Evolutionary conservation across 2,888 invertebrate species (phyloP).

Genomic region (Scrobipalpa costella): DNA sequence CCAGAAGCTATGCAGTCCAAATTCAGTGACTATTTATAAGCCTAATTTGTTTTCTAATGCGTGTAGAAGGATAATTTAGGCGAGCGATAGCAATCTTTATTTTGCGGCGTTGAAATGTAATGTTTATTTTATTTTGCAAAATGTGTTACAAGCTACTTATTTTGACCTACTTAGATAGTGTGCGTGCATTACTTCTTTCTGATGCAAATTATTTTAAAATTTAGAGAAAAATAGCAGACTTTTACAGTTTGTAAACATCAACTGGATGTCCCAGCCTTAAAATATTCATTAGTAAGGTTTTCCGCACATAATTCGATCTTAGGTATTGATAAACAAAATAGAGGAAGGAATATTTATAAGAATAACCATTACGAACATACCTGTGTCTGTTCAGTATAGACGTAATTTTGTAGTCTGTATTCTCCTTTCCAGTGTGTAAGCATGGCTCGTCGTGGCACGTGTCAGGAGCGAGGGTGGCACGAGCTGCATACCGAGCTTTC

Average conservation of each 20-base stretch:
- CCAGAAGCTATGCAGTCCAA: slow-evolving; percentile 34
- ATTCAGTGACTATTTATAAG: slow-evolving; percentile 15
- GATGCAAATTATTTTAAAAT: too few relatives aligned
- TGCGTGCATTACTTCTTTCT: too few relatives aligned
- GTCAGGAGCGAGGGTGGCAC: slow-evolving; percentile 87
- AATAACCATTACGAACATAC: too few relatives aligned
- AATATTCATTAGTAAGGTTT: too few relatives aligned
- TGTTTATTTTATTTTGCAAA: slow-evolving; percentile 12
- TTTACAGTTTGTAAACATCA: too few relatives aligned
- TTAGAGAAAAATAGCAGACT: too few relatives aligned
- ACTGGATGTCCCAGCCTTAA: too few relatives aligned
- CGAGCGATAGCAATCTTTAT: slow-evolving; percentile 7
- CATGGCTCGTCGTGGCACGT: slow-evolving; percentile 97
- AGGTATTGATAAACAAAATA: too few relatives aligned
- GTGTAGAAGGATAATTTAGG: slow-evolving; percentile 3
- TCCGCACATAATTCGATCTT: too few relatives aligned
- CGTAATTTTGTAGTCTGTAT: slow-evolving; percentile 8
- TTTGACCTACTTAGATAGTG: too few relatives aligned
- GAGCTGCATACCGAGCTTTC: slow-evolving; percentile 94
- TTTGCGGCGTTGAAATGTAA: neutral
- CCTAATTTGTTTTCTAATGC: slow-evolving; percentile 2
- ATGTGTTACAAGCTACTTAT: too few relatives aligned
- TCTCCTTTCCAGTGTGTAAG: slow-evolving; percentile 86
- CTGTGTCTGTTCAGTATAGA: neutral
- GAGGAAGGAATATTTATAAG: too few relatives aligned